Conservation (phyloP, 53 echinoderm and acorn worm genomes). For the Echinometra lucunter region DNA sequence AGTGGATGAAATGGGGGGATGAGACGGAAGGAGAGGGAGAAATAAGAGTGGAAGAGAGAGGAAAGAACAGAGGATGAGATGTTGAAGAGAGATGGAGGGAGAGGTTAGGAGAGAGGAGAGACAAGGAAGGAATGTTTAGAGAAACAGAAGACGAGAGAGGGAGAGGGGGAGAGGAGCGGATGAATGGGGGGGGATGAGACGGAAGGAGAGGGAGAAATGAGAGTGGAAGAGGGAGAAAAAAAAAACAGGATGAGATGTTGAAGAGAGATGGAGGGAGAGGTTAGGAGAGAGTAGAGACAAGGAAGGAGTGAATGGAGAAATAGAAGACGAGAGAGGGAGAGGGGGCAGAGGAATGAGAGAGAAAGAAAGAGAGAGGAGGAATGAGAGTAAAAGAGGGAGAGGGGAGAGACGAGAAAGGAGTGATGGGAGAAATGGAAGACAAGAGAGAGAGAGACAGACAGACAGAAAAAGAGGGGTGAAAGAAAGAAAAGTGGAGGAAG, state of each 20-base stretch:
- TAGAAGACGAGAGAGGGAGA: too few relatives aligned
- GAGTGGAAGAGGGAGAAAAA: too few relatives aligned
- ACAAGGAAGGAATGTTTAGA: not conserved
- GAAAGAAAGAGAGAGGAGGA: not conserved
- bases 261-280: too few relatives aligned
- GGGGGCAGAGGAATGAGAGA: not conserved
- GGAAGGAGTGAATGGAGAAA: not conserved
- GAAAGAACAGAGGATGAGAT: not conserved
- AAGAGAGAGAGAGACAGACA: not conserved
- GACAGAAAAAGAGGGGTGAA: not conserved
- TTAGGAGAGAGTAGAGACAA: not conserved
- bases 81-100: not conserved
- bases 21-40: too few relatives aligned
- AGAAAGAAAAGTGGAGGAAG: too few relatives aligned
- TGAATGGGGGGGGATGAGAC: too few relatives aligned
- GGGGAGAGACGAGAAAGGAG: not conserved
- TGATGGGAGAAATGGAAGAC: too few relatives aligned
- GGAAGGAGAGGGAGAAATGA: too few relatives aligned
- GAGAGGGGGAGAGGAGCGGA: too few relatives aligned
- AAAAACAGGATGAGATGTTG: too few relatives aligned
- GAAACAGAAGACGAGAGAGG: not conserved
- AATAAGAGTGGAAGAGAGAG: too few relatives aligned
- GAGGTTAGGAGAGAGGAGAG: not conserved
- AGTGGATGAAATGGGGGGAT: too few relatives aligned
- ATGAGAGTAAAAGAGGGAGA: not conserved